Base-by-base conservation (phyloP, 2,888 invertebrate species). In the Trilocha varians region DNA sequence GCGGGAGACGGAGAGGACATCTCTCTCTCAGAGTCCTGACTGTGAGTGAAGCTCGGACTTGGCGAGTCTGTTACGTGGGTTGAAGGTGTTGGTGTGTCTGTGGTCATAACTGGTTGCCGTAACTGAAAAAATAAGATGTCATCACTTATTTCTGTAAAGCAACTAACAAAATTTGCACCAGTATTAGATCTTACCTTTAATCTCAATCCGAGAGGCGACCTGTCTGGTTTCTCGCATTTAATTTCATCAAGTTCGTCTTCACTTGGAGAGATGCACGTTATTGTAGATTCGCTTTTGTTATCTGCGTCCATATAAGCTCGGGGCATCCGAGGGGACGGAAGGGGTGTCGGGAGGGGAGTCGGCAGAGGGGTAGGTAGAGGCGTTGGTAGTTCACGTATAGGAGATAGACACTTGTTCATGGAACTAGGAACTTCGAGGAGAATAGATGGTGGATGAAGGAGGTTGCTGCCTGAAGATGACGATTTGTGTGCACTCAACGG, bases 361-460 rank as follows among this genome's bases (percentile, higher is more conserved):
- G 86, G 83, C 0, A 85, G 69, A 1, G 88, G 88, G 9, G 88
- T 88, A 11, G 91, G 92, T 40, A 91, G 85, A 4, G 92, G 92
- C 3, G 93, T 92, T 3, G 93, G 93, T 53, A 93, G 86, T 72
- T 93, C 93, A 51, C 91, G 85, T 51, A 94, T 94, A 1, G 93
- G 93, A 39, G 93, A 93, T 51, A 94, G 88, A 80, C 93, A 93
- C 76, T 92, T 92, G 65, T 90, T 91, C 58, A 91, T 91, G 61
- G 87, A 82, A 68, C 89, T 90, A 34, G 93, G 93, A 55, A 93
- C 91, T 86, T 94, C 93, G 41, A 94, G 86, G 18, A 93, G 87
- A 53, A 93, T 93, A 33, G 91, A 91, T 32, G 93, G 92, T 42
- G 92, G 91, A 67, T 92, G 91, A 34, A 91, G 82, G 38, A 90